Percentiles rank a stretch among this genome's conserved stretches.
phyloP scores from a whole-genome alignment of 2,888 invertebrate species.

The Drosophila prostipennis region DNA sequence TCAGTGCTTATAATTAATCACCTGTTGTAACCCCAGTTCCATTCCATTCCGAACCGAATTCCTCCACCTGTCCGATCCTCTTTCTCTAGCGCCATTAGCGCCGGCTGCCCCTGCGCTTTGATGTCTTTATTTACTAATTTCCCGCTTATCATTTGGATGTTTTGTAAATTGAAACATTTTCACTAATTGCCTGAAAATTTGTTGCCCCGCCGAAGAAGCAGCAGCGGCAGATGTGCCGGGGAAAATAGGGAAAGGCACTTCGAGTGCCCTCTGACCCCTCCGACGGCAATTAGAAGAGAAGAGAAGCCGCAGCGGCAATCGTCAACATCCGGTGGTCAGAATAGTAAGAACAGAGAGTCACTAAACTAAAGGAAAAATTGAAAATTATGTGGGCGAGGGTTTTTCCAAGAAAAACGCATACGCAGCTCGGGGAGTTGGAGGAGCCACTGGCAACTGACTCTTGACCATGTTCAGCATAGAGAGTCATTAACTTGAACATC shows the following conservation, averaged over 20 bases:
- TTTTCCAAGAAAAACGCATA: slow-evolving; percentile 73
- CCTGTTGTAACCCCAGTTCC: slow-evolving; percentile 61
- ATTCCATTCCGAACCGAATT: slow-evolving; percentile 2
- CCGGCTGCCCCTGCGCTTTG: slow-evolving; percentile 70
- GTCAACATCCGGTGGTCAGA: slow-evolving; percentile 67
- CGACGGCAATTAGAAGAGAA: slow-evolving; percentile 32
- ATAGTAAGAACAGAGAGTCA: slow-evolving; percentile 44
- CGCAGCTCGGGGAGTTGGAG: slow-evolving; percentile 43
- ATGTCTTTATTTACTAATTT: slow-evolving; percentile 80
- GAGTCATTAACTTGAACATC: slow-evolving; percentile 68
- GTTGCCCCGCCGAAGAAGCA: slow-evolving; percentile 39
- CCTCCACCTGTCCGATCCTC: slow-evolving; percentile 6
- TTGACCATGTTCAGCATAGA: slow-evolving; percentile 64
- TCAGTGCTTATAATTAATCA: slow-evolving; percentile 81
- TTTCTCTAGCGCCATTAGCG: slow-evolving; percentile 73
- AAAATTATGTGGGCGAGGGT: slow-evolving; percentile 78
- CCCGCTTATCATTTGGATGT: slow-evolving; percentile 78
- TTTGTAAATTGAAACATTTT: slow-evolving; percentile 80
- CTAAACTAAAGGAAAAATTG: slow-evolving; percentile 67
- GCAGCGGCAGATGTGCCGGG: slow-evolving; percentile 19
- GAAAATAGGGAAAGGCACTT: slow-evolving; percentile 24
- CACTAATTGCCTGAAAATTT: slow-evolving; percentile 79
- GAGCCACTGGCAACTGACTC: slow-evolving; percentile 54
- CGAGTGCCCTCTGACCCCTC: slow-evolving; percentile 68
- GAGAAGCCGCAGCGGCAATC: slow-evolving; percentile 58